A percentile compares a stretch with the other conserved stretches of the same genome.
These are phyloP conservation scores for Drosophila obscura DNA, from an alignment of 1,140 invertebrate genomes.

Conservation along the genomic window DNA sequence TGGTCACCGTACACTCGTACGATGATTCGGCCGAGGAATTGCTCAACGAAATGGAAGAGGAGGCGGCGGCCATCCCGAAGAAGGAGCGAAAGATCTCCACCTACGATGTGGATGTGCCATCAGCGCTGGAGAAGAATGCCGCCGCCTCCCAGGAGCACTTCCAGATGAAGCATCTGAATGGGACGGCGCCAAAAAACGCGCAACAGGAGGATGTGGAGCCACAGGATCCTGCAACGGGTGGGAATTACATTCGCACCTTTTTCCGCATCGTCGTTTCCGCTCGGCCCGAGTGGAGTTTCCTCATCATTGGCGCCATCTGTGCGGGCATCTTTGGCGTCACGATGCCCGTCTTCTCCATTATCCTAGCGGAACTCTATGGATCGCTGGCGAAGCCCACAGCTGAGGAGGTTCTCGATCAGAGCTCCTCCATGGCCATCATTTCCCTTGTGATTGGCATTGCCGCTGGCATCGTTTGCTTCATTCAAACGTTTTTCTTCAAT, in stretches of 20 bases:
- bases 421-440: slow-evolving; percentile 87
- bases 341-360: slow-evolving; percentile 91
- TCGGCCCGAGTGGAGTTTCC: slow-evolving; percentile 90
- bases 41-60: slow-evolving; percentile 86
- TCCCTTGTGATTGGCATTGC: slow-evolving; percentile 89
- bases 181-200: neutral
- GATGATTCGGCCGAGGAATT: slow-evolving; percentile 75
- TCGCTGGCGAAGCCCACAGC: slow-evolving; percentile 85
- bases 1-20: slow-evolving; percentile 87
- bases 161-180: slow-evolving; percentile 64
- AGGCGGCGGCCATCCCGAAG: slow-evolving; percentile 86
- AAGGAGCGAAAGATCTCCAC: slow-evolving; percentile 85
- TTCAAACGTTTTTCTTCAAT: slow-evolving; percentile 90
- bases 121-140: slow-evolving; percentile 52
- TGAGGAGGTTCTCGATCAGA: slow-evolving; percentile 86
- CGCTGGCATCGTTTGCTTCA: slow-evolving; percentile 88
- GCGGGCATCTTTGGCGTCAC: slow-evolving; percentile 89
- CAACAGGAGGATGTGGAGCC: slow-evolving; percentile 13
- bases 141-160: slow-evolving; percentile 35
- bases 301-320: slow-evolving; percentile 89
- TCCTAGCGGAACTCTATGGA: slow-evolving; percentile 93
- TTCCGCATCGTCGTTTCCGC: slow-evolving; percentile 89
- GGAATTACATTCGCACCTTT: slow-evolving; percentile 78
- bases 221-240: neutral
- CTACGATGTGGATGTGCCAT: slow-evolving; percentile 33